Conservation (phyloP, 2,888 invertebrate species). For the Chrysolina americana region DNA sequence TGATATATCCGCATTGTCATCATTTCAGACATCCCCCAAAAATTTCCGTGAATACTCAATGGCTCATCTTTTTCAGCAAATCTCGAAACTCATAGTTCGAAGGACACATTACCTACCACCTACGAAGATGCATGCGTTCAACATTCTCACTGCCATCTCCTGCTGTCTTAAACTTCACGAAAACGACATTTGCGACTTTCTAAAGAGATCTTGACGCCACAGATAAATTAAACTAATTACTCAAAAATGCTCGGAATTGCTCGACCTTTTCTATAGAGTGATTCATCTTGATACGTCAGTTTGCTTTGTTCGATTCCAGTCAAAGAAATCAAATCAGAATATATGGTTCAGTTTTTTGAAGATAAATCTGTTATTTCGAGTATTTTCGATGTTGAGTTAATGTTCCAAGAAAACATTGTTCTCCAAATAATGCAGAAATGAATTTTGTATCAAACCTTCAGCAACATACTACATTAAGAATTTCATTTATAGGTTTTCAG, state of each 20-base stretch:
- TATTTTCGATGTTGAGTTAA: too few relatives aligned
- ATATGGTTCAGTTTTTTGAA: too few relatives aligned
- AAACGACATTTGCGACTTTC: conserved; percentile 52
- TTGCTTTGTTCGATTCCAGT: too few relatives aligned
- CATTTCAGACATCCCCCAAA: background rate
- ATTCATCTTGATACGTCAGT: background rate
- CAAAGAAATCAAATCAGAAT: too few relatives aligned
- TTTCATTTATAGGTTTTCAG: too few relatives aligned
- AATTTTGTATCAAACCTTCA: too few relatives aligned
- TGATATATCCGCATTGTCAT: too few relatives aligned
- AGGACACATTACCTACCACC: conserved; percentile 33
- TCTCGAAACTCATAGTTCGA: background rate
- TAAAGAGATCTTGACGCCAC: conserved; percentile 36
- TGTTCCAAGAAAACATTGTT: too few relatives aligned
- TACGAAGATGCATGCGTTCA: conserved; percentile 34
- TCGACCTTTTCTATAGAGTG: conserved; percentile 2
- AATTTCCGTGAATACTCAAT: background rate
- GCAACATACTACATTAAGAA: too few relatives aligned
- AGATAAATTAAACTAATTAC: conserved; percentile 42
- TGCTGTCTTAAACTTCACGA: conserved; percentile 42
- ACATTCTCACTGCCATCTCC: conserved; percentile 37
- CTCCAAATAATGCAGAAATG: too few relatives aligned
- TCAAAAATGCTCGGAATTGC: conserved; percentile 32
- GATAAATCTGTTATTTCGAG: too few relatives aligned
- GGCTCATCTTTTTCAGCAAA: background rate